These are phyloP conservation scores for Eretmocerus hayati DNA, from an alignment of 2,888 invertebrate species.

Conservation along the genomic window DNA sequence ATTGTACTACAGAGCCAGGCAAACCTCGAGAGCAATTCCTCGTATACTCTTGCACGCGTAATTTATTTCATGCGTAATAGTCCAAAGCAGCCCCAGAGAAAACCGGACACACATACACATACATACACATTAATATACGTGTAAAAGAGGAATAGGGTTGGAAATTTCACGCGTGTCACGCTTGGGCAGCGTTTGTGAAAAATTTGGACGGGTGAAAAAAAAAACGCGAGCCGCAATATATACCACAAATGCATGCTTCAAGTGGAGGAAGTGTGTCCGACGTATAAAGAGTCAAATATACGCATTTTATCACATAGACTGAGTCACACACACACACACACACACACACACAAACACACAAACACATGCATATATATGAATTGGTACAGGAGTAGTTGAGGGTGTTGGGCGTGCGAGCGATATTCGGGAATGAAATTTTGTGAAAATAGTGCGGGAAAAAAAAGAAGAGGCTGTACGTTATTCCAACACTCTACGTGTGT, in stretches of 20 bases:
- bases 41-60: conserved; percentile 16
- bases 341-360: too few relatives aligned
- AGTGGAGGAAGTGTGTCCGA: too few relatives aligned
- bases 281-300: too few relatives aligned
- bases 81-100: too few relatives aligned
- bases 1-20: conserved; percentile 9
- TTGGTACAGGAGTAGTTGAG: too few relatives aligned
- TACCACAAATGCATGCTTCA: too few relatives aligned
- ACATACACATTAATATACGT: conserved; percentile 20
- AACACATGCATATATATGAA: conserved; percentile 12
- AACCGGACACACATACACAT: too few relatives aligned
- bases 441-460: conserved; percentile 13
- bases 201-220: conserved; percentile 10
- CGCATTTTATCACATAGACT: too few relatives aligned
- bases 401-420: conserved; percentile 15
- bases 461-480: conserved; percentile 4
- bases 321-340: too few relatives aligned
- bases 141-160: conserved; percentile 5
- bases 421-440: conserved; percentile 21
- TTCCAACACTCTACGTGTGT: conserved; percentile 13
- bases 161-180: conserved; percentile 16
- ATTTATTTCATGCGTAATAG: conserved; percentile 20
- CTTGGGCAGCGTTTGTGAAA: too few relatives aligned
- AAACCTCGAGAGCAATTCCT: too few relatives aligned
- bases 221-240: not conserved